Base-by-base conservation (phyloP, 2,797 vertebrate genomes). In the Aulostomus chinensis region DNA sequence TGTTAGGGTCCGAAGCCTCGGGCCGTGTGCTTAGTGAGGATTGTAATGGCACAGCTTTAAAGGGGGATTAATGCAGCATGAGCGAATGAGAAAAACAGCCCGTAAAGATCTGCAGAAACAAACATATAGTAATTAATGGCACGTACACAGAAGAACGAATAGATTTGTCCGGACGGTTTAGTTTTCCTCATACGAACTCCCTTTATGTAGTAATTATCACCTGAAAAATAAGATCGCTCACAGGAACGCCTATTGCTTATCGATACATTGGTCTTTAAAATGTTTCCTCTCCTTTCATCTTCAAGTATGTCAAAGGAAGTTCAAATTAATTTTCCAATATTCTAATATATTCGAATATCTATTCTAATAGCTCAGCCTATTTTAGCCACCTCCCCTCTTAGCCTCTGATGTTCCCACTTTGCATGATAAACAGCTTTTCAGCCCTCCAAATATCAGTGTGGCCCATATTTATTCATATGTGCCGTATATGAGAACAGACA, bases 341-440 rank as follows among this genome's bases (percentile, higher is more conserved):
- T 79, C 51, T 63, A 65, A 77, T 78, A 75, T 79, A 86, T 84
- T 86, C 62, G 62, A 65, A 55, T 80, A 78, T 86, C 55, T 47
- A 43, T 80, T 84, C 77, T 75, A 80, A 75, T 80, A 65, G 83
- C 77, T 84, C 59, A 60, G 72, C 78, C 84, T 79, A 60, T 61
- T 87, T 86, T 73, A 85, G 77, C 77, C 83, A 80, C 67, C 80
- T 81, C 71, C 73, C 60, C 74, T 81, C 67, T 80, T 84, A 73
- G 80, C 84, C 82, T 83, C 73, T 82, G 84, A 83, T 81, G 86
- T 86, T 86, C 73, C 80, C 82, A 83, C 83, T 84, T 83, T 81
- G 84, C 86, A 83, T 86, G 81, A 85, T 89, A 89, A 91, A 88
- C 79, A 88, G 88, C 85, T 91, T 92, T 88, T 71, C 84, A 81